Percentiles rank a stretch among this genome's conserved stretches.
These are phyloP conservation scores for Argyrosomus regius DNA, from an alignment of 2,797 vertebrate genomes.

Conservation along the genomic window DNA sequence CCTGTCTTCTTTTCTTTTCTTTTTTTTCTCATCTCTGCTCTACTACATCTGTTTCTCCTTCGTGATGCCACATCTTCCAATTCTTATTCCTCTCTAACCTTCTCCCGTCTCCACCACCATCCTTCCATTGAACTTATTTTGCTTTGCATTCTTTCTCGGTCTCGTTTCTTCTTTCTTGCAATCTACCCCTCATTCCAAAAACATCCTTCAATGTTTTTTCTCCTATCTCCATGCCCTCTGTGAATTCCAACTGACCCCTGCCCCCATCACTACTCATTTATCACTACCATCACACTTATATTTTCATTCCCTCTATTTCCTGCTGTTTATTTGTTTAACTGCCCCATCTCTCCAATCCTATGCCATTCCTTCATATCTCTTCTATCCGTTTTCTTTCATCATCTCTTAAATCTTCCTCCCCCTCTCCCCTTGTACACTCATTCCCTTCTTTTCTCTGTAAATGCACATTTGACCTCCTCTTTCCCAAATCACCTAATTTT, in stretches of 20 bases:
- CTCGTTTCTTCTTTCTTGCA: conserved; percentile 1
- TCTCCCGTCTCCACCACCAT: background rate
- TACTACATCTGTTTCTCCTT: conserved; percentile 29
- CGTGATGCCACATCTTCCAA: conserved; percentile 2
- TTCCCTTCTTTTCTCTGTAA: background rate
- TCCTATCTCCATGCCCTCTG: conserved; percentile 22
- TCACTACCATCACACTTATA: conserved; percentile 22
- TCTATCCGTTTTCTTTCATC: background rate
- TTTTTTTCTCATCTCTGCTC: conserved; percentile 13
- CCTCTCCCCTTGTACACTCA: background rate
- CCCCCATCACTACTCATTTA: conserved; percentile 25
- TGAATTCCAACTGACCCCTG: conserved; percentile 44
- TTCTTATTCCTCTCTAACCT: conserved; percentile 22
- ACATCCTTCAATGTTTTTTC: conserved; percentile 10
- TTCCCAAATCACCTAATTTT: background rate
- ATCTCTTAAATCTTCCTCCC: background rate
- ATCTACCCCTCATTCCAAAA: conserved; percentile 28
- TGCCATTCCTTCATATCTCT: background rate
- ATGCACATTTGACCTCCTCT: background rate
- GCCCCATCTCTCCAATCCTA: conserved; percentile 15
- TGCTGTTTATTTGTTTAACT: conserved; percentile 28
- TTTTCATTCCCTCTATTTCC: conserved; percentile 25
- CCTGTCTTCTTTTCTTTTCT: conserved; percentile 1
- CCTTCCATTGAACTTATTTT: conserved; percentile 16
- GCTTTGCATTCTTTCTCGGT: background rate